Evolutionary conservation across 2,888 invertebrate genomes (phyloP).

Genomic region (Ophioninae sp.): DNA sequence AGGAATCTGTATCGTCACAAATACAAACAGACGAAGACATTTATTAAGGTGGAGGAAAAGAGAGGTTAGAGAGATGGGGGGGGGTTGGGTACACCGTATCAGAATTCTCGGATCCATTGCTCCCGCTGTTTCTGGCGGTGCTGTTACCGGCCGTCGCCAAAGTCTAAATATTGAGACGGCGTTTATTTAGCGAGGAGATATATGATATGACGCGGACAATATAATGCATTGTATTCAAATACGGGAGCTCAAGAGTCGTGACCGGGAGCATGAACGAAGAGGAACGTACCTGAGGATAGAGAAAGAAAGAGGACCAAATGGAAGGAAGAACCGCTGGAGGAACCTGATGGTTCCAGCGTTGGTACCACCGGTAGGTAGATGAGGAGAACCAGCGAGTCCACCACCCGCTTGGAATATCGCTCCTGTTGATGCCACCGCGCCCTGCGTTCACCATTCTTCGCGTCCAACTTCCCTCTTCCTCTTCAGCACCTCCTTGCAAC

Average conservation of each 20-base stretch:
- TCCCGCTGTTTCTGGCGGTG: conserved; percentile 53
- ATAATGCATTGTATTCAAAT: conserved; percentile 82
- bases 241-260: conserved; percentile 80
- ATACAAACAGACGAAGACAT: neutral
- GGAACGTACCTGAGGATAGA: conserved; percentile 25
- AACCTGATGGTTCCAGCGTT: conserved; percentile 53
- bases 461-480: conserved; percentile 49
- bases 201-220: conserved; percentile 81
- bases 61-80: too few relatives aligned
- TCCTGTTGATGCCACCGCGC: conserved; percentile 66
- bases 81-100: conserved; percentile 38
- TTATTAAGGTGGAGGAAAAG: too few relatives aligned
- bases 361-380: conserved; percentile 52
- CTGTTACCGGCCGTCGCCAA: conserved; percentile 67
- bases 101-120: conserved; percentile 48
- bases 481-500: conserved; percentile 63
- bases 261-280: conserved; percentile 76
- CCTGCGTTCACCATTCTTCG: conserved; percentile 67
- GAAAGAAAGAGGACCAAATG: conserved; percentile 59
- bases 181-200: conserved; percentile 81
- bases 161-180: conserved; percentile 81
- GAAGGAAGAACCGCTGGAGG: conserved; percentile 36
- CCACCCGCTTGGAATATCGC: conserved; percentile 64
- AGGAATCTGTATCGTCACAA: conserved; percentile 40
- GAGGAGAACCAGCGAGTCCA: conserved; percentile 45